Evolutionary conservation across 2,888 invertebrate genomes (phyloP).

Genomic region (Sympetrum striolatum): DNA sequence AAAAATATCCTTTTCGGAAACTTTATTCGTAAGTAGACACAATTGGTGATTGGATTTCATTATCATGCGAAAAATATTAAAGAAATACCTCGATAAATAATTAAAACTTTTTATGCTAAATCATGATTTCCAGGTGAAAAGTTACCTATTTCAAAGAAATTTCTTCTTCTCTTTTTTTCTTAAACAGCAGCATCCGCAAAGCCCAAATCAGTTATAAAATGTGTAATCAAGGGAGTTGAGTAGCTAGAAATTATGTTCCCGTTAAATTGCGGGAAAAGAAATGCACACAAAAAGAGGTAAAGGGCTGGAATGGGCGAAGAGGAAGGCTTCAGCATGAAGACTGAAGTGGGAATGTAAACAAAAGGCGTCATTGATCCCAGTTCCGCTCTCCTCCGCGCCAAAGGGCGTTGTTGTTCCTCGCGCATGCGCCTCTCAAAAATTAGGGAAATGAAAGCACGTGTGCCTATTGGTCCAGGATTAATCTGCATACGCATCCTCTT

Average conservation of each 20-base stretch:
- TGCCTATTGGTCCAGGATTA: constrained; percentile 34
- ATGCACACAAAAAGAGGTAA: background rate
- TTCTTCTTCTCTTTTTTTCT: too few relatives aligned
- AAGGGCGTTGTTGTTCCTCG: background rate
- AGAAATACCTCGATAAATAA: too few relatives aligned
- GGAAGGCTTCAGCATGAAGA: background rate
- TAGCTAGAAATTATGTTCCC: background rate
- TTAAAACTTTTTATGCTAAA: too few relatives aligned
- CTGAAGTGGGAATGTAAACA: constrained; percentile 33
- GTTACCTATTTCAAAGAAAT: too few relatives aligned
- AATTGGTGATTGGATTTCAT: too few relatives aligned
- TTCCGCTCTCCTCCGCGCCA: constrained; percentile 29
- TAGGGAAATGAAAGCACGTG: constrained; percentile 40
- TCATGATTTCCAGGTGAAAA: too few relatives aligned
- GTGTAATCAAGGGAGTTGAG: background rate
- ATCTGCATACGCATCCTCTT: constrained; percentile 39
- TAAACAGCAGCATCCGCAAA: too few relatives aligned
- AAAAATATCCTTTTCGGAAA: too few relatives aligned
- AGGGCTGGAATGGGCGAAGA: background rate
- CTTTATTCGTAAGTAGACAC: too few relatives aligned
- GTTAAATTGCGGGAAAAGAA: background rate
- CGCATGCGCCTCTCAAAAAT: background rate
- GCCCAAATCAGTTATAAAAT: background rate
- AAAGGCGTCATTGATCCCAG: constrained; percentile 41
- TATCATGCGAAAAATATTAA: too few relatives aligned